Evolutionary conservation across 2,888 invertebrate species (phyloP).

Genomic region (Drosophila mercatorum): DNA sequence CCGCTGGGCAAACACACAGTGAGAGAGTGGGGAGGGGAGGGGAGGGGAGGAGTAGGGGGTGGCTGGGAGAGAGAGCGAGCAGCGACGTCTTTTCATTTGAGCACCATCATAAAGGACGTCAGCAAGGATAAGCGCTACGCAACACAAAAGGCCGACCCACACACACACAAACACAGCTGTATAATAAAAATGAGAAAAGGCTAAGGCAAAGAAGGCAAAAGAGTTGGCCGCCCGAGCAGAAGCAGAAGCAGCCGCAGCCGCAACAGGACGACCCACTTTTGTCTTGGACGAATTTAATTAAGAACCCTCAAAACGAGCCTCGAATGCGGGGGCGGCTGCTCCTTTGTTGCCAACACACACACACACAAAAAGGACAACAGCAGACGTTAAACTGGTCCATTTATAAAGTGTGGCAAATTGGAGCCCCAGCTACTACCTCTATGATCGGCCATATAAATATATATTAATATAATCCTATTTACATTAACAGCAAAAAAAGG

Average conservation of each 20-base stretch:
- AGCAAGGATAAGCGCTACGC: constrained; percentile 68
- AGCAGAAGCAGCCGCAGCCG: background rate
- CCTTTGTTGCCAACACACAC: constrained; percentile 38
- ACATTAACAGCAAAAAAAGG: constrained; percentile 13
- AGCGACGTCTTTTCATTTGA: constrained; percentile 64
- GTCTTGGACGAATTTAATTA: constrained; percentile 77
- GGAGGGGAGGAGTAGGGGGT: background rate
- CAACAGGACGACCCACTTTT: constrained; percentile 50
- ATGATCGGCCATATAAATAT: constrained; percentile 16
- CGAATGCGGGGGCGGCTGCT: constrained; percentile 43
- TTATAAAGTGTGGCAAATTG: constrained; percentile 26
- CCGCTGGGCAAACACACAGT: constrained; percentile 60
- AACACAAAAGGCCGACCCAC: constrained; percentile 58
- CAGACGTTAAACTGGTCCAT: constrained; percentile 13
- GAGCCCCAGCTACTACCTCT: background rate
- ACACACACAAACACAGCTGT: constrained; percentile 7
- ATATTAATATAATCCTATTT: constrained; percentile 4
- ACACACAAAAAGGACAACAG: constrained; percentile 41
- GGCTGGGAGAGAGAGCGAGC: background rate
- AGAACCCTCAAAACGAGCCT: constrained; percentile 71
- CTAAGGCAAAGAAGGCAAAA: constrained; percentile 13
- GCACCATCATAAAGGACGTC: constrained; percentile 57
- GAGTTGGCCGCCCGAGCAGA: constrained; percentile 10
- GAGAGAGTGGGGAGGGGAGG: background rate
- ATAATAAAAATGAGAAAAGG: constrained; percentile 13